Evolutionary conservation across 2,797 vertebrate species (phyloP), one percentile per base, ranked within the genome.

Genomic region (Tolypeutes matacus): DNA sequence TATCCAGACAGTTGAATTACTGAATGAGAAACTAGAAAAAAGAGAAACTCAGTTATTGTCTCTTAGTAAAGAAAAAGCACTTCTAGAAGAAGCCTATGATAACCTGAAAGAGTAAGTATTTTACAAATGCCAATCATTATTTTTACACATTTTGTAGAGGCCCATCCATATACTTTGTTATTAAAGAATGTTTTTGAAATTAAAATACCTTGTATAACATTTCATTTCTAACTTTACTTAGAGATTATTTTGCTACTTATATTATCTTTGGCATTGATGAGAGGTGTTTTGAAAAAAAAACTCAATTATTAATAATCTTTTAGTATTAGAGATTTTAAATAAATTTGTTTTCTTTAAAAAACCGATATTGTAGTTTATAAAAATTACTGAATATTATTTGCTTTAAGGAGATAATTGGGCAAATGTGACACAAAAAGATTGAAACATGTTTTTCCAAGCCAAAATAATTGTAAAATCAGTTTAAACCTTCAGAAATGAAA

Each of bases 51-150:
- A 99, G 97, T 98, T 99, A 96, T 95, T 99, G 95, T 97, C 98
- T 51, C 98, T 99, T 96, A 99, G 99, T 98, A 99, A 99, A 98
- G 99, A 99, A 97, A 99, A 99, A 90, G 99, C 99, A 10, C 97
- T 97, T 75, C 98, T 99, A 95, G 99, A 99, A 96, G 99, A 99
- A 98, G 98, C 99, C 78, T 99, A 98, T 96, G 99, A 99, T 98
- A 99, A 99, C 97, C 98, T 99, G 17, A 99, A 99, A 98, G 99
- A 99, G 99, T 99, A 98, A 99, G 99, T 99, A 97, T 95, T 91
- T 88, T 72, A 39, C 27, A 58, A 53, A 87, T 56, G 10, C 72
- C 34, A 88, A 34, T 86, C 72, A 89, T 62, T 65, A n/a, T n/a
- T 72, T 77, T 62, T 60, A 21, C 15, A 80, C 31, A 21, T 78